These are phyloP conservation scores for Ochropacha duplaris DNA, from an alignment of 2,888 invertebrate genomes.

Conservation along the genomic window DNA sequence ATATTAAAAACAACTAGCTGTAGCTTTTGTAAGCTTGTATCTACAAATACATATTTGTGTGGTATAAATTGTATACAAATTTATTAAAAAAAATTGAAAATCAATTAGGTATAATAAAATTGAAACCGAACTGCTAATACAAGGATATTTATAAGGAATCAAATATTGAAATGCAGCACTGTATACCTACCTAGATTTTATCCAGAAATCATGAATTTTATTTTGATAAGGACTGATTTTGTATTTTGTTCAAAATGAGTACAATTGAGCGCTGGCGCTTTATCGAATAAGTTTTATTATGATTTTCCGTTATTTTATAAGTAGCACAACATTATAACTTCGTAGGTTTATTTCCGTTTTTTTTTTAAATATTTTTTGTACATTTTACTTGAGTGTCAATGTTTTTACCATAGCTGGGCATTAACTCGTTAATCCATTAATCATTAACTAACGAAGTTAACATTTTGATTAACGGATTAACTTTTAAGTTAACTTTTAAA, in stretches of 20 bases:
- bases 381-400: background rate
- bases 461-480: too few relatives aligned
- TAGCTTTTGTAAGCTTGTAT: constrained; percentile 43
- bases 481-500: too few relatives aligned
- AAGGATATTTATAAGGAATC: too few relatives aligned
- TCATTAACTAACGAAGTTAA: too few relatives aligned
- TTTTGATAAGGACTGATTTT: too few relatives aligned
- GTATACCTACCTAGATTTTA: too few relatives aligned
- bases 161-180: too few relatives aligned
- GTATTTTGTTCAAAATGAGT: too few relatives aligned
- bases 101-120: background rate
- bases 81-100: background rate
- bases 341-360: too few relatives aligned
- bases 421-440: too few relatives aligned
- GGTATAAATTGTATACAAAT: constrained; percentile 1
- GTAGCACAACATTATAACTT: background rate
- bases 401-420: too few relatives aligned
- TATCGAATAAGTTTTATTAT: background rate
- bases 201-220: too few relatives aligned
- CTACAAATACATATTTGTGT: constrained; percentile 7
- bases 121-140: background rate
- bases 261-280: background rate
- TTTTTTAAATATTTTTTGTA: background rate
- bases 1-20: constrained; percentile 25
- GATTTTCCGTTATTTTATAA: background rate